These are phyloP conservation scores for Zoroaster sp. DNA, from an alignment of 53 echinoderm and acorn worm genomes.

Conservation along the genomic window DNA sequence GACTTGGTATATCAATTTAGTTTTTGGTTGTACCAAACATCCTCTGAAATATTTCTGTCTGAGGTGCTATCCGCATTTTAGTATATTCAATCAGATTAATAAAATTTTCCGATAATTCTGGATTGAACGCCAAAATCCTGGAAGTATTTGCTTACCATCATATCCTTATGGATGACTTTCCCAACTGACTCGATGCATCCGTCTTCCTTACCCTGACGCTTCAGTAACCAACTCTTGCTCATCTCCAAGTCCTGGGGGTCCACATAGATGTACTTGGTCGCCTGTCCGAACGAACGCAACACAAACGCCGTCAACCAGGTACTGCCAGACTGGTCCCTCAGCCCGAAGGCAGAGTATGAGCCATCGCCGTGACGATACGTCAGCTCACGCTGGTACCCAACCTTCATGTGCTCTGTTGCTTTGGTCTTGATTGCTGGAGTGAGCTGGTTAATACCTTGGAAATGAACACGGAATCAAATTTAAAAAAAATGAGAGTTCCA, in stretches of 20 bases:
- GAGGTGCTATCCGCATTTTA: not conserved
- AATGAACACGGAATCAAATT: too few species aligned
- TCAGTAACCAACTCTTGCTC: slow-evolving; percentile 68
- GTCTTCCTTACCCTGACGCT: slow-evolving; percentile 35
- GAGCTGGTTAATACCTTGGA: slow-evolving; percentile 46
- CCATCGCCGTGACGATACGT: slow-evolving; percentile 78
- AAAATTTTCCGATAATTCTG: not conserved
- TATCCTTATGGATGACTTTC: slow-evolving; percentile 69
- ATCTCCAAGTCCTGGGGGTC: slow-evolving; percentile 58
- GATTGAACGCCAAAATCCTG: not conserved
- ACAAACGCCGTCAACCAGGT: slow-evolving; percentile 96
- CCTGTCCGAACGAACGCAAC: slow-evolving; percentile 79
- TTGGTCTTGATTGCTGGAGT: slow-evolving; percentile 12
- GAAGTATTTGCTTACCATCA: slow-evolving; percentile 70
- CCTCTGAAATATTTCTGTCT: too few species aligned
- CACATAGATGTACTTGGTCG: slow-evolving; percentile 66
- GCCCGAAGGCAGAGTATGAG: slow-evolving; percentile 86
- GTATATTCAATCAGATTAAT: not conserved
- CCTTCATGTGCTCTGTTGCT: slow-evolving; percentile 69
- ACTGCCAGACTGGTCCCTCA: slow-evolving; percentile 71
- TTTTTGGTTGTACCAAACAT: too few species aligned
- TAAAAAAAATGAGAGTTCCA: not conserved
- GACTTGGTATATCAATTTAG: too few species aligned
- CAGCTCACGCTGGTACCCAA: slow-evolving; percentile 84
- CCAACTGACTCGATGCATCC: slow-evolving; percentile 71